Base-by-base conservation (phyloP, 2,797 vertebrate genomes). In the Epinephelus malabaricus region DNA sequence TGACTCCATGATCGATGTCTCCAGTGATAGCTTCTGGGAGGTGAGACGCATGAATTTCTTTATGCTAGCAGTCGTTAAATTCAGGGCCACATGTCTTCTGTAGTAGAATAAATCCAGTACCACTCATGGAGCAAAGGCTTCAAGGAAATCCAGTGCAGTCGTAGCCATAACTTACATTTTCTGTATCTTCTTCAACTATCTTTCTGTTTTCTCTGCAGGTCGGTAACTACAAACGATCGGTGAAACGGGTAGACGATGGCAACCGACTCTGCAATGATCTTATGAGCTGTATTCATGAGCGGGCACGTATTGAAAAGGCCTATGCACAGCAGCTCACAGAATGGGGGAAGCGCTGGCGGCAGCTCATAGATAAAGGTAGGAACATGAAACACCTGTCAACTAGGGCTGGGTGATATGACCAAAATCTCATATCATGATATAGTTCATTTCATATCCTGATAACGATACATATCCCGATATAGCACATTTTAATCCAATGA, bases 21-120 rank as follows among this genome's bases (percentile, higher is more conserved):
- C 97, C 88, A 99, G 98, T 43, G 98, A 98, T 79, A 99, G 98
- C 93, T 99, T 99, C 94, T 99, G 98, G 98, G 98, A 99, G 98
- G 98, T 99, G 93, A 88, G 88, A n/a, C 8, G 0, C 51, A 59
- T 14, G 0, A 40, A 53, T 17, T 59, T 5, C 10, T 54, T 63
- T 47, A 7, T 49, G 12, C 34, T 34, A 5, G 21, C 19, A n/a
- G 10, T 6, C 14, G 6, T 50, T 73, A 46, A 60, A 64, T 30
- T 3, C 7, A 21, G 18, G 8, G 10, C 15, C 21, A 18, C 27
- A 34, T 1, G 49, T 40, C 27, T 53, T 45, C 47, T 12, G 8
- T 34, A 3, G 10, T 6, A 6, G 10, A 46, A 18, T 51, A 51
- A 56, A 50, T 64, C 34, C 10, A 51, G 14, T 23, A 21, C 25